phyloP scores from a whole-genome alignment of 2,888 invertebrate species.

The Lycia hirtaria region DNA sequence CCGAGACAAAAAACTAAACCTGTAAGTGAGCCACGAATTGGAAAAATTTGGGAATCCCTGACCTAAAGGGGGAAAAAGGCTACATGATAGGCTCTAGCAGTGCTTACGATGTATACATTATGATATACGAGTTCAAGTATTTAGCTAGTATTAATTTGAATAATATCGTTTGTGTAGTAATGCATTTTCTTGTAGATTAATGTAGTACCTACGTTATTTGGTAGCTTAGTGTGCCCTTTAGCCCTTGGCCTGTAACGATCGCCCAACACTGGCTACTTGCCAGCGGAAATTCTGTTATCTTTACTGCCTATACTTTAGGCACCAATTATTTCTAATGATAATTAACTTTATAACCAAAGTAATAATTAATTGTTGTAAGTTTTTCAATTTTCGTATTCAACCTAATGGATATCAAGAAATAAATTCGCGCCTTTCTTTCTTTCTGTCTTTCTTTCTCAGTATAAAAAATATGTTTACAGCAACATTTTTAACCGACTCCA shows the following conservation, averaged over 20 bases:
- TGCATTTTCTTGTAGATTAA: constrained; percentile 57
- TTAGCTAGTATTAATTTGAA: constrained; percentile 7
- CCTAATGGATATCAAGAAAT: too few species aligned
- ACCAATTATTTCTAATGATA: constrained; percentile 39
- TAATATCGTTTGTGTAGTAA: constrained; percentile 35
- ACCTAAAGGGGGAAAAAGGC: neutral
- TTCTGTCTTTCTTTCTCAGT: too few species aligned
- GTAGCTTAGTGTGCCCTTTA: constrained; percentile 48
- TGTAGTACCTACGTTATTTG: constrained; percentile 36
- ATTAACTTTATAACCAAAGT: constrained; percentile 8
- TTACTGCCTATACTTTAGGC: constrained; percentile 45
- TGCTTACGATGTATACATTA: too few species aligned
- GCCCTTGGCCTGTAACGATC: constrained; percentile 65
- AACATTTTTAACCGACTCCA: too few species aligned
- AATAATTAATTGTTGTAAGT: too few species aligned
- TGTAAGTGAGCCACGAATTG: too few species aligned
- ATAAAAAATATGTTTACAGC: too few species aligned
- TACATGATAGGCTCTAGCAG: too few species aligned
- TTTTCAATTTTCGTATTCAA: too few species aligned
- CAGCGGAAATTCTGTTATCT: constrained; percentile 57
- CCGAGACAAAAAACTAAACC: too few species aligned
- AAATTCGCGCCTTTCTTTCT: too few species aligned
- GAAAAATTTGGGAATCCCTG: neutral
- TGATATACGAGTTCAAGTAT: neutral
- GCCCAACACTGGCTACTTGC: constrained; percentile 59